Conservation (phyloP, 2,113 vertebrate genomes). For the Gasterosteus aculeatus region DNA sequence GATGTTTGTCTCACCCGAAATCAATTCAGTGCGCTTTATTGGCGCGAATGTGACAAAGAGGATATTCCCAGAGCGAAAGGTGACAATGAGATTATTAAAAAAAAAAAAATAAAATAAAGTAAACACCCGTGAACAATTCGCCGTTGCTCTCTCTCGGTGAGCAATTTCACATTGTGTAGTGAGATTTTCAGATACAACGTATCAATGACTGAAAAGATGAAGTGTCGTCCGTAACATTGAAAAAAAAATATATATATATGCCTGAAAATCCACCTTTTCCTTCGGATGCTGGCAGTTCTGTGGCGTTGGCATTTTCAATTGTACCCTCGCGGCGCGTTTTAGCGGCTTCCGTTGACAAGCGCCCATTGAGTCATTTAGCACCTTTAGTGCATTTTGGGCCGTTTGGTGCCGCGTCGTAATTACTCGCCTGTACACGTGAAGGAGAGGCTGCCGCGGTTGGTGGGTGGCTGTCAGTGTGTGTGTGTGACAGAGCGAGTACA, state of each 20-base stretch:
- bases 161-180: background rate
- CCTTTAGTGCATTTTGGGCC: constrained; percentile 25
- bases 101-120: too few species aligned
- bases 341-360: too few species aligned
- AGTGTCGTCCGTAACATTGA: background rate
- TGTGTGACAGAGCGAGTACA: constrained; percentile 17
- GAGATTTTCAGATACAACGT: background rate
- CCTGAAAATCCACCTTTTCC: background rate
- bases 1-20: background rate
- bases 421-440: constrained; percentile 61
- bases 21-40: background rate
- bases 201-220: background rate
- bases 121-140: too few species aligned
- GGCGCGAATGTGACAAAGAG: background rate
- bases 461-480: constrained; percentile 6
- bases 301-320: background rate
- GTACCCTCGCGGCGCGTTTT: too few species aligned
- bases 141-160: background rate
- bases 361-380: background rate
- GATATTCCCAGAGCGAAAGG: background rate
- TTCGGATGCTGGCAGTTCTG: background rate
- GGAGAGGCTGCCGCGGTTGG: constrained; percentile 48
- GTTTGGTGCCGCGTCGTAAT: constrained; percentile 64
- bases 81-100: too few species aligned
- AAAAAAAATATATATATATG: too few species aligned